Conservation (phyloP, 2,888 invertebrate species). For the Habrosyne pyritoides region DNA sequence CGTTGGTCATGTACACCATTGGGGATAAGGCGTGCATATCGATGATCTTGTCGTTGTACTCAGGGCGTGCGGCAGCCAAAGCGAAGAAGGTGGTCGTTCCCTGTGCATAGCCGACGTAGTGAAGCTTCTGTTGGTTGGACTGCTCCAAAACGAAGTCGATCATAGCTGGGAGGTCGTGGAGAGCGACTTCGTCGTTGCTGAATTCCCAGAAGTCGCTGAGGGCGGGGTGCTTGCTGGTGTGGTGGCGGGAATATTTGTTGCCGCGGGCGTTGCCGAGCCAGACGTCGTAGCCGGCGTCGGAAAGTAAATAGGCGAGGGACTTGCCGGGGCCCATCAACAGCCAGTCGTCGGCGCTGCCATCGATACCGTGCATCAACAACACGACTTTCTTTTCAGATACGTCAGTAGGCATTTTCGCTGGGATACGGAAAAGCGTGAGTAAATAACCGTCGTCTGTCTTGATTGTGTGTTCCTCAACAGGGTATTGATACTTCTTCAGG, state of each 20-base stretch:
- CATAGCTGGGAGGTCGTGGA: constrained; percentile 72
- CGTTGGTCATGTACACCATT: constrained; percentile 71
- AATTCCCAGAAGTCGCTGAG: constrained; percentile 72
- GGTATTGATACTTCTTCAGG: constrained; percentile 61
- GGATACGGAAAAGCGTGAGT: constrained; percentile 71
- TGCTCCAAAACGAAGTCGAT: constrained; percentile 65
- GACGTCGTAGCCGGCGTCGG: constrained; percentile 73
- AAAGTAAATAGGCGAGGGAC: constrained; percentile 66
- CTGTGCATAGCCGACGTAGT: constrained; percentile 67
- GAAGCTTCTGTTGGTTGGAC: constrained; percentile 59
- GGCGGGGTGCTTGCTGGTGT: constrained; percentile 65
- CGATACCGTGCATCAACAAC: constrained; percentile 85
- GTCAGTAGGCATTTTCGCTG: constrained; percentile 48
- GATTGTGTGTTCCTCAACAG: constrained; percentile 64
- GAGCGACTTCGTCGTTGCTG: constrained; percentile 72
- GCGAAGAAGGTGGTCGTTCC: constrained; percentile 69
- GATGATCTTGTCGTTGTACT: constrained; percentile 67
- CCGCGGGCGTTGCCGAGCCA: constrained; percentile 76
- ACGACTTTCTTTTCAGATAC: constrained; percentile 65
- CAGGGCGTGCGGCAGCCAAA: constrained; percentile 57
- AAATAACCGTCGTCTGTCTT: constrained; percentile 73
- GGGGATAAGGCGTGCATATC: constrained; percentile 73
- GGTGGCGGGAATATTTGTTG: constrained; percentile 65
- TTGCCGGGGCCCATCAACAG: constrained; percentile 85
- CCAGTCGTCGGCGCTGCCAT: constrained; percentile 88